Evolutionary conservation across 2,113 vertebrate genomes (phyloP).

Genomic region (Catharus bicknelli): DNA sequence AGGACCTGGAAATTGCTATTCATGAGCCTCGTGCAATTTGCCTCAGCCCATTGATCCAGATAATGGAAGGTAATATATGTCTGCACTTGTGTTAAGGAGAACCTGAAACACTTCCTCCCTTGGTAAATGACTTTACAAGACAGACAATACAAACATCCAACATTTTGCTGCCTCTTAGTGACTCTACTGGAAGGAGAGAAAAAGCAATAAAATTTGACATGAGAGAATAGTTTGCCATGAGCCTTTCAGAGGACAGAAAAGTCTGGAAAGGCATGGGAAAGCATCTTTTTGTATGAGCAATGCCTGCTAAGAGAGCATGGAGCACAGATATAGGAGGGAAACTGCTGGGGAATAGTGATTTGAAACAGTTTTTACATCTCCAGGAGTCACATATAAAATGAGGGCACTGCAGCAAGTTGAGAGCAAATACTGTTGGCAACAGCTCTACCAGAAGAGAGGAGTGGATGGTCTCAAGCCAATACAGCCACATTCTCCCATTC

Average conservation of each 20-base stretch:
- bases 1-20: not conserved
- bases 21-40: not conserved
- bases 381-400: not conserved
- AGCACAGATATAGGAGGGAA: not conserved
- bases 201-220: not conserved
- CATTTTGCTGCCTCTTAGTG: not conserved
- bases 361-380: not conserved
- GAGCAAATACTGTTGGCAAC: not conserved
- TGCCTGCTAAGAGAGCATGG: rapidly evolving
- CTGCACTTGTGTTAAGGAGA: not conserved
- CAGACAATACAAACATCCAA: not conserved
- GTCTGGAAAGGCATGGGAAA: not conserved
- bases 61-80: not conserved
- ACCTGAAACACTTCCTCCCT: not conserved
- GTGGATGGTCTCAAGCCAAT: not conserved
- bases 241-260: not conserved
- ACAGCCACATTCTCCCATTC: rapidly evolving
- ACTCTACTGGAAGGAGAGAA: not conserved
- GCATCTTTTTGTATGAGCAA: not conserved
- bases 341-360: not conserved
- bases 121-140: not conserved
- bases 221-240: rapidly evolving
- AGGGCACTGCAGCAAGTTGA: not conserved
- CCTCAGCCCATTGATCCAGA: not conserved
- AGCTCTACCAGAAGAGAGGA: not conserved